Base-by-base conservation (phyloP, 1,140 invertebrate species). In the Pristionchus pacificus region DNA sequence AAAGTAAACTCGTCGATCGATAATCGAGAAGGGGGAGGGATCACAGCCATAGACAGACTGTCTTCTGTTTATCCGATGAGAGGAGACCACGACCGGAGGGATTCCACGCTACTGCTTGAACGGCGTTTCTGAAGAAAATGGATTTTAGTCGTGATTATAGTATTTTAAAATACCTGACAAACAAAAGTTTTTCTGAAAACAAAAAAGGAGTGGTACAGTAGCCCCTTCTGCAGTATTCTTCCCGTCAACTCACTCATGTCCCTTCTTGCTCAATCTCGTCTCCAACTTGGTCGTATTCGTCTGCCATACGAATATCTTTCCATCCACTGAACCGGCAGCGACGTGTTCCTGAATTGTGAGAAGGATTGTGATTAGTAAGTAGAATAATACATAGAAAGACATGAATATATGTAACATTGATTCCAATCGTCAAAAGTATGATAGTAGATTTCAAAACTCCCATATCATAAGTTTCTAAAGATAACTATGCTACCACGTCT, bases 271-370 rank as follows among this genome's bases (percentile, higher is more conserved):
- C 28, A 73, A 31, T 25, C 61, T 55, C 60, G 74, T 74, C 58
- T 75, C 74, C n/a, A 75, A 27, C 57, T 74, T 72, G 0, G 74
- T 75, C 3, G 59, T 68, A 14, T 68, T 63, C 32, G 67, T 49
- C 28, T 74, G 74, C 74, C 74, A 75, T 19, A 75, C 60, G 30
- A 38, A 76, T 30, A 72, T 66, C 28, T 58, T 64, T 2, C 65
- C 75, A 25, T 65, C 65, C 1, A 62, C 58, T 2, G 70, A 75
- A 6, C 65, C 64, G 29, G 71, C 70, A 29, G 74, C 74, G 2
- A 68, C 63, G 29, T 74, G 69, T n/a, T 68, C 59, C 67, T 68
- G 38, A 49, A 49, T 49, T 19, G 38, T 10, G 38, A 49, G 19
- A 49, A 49, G 38, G 38, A 49, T 49, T 49, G 19, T 19, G 38